Evolutionary conservation across 2,113 vertebrate species (phyloP).

Genomic region (Numida meleagris): DNA sequence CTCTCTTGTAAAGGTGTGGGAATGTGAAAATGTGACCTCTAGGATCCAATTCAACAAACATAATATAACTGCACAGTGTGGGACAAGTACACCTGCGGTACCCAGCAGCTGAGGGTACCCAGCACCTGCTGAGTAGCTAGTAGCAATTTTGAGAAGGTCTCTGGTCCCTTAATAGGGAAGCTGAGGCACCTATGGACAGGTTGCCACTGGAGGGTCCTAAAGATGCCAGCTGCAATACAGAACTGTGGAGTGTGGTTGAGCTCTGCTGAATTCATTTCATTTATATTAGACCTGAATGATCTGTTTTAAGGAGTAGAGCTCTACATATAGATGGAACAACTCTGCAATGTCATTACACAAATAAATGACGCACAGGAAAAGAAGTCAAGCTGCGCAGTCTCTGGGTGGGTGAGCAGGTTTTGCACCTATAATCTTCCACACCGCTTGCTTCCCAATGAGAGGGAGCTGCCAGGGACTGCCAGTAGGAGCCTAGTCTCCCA

Average conservation of each 20-base stretch:
- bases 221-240: not conserved
- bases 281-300: not conserved
- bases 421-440: not conserved
- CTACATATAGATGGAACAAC: not conserved
- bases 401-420: not conserved
- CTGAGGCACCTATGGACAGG: not conserved
- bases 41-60: not conserved
- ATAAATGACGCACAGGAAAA: not conserved
- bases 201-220: not conserved
- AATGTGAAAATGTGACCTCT: accelerated
- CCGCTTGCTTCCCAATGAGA: constrained; percentile 9
- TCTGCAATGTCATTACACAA: not conserved
- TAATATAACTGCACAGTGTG: not conserved
- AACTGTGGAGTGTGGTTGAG: not conserved
- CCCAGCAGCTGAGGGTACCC: not conserved
- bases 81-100: not conserved
- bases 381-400: not conserved
- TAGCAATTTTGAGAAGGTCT: not conserved
- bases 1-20: not conserved
- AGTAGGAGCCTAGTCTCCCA: not conserved
- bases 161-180: not conserved
- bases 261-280: not conserved
- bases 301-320: not conserved
- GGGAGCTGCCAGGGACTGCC: not conserved
- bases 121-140: not conserved